phyloP scores from a whole-genome alignment of 1,140 invertebrate species.

The Saccostrea cuccullata region DNA sequence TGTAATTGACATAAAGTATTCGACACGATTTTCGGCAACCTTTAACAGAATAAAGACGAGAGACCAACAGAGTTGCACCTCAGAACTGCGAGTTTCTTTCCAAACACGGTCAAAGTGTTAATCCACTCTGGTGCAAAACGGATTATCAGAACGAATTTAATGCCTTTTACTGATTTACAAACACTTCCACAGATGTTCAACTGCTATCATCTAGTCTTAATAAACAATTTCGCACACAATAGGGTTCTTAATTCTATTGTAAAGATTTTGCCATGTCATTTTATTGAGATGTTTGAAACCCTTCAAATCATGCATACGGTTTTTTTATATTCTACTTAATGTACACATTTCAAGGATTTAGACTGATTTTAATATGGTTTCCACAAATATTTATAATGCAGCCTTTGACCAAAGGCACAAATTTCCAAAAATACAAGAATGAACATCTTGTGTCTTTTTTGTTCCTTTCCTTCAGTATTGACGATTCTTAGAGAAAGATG shows the following conservation, averaged over 20 bases:
- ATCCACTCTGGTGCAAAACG: not conserved
- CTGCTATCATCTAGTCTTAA: not conserved
- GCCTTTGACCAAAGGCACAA: not conserved
- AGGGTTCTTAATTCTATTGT: not conserved
- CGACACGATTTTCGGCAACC: not conserved
- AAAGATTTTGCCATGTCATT: not conserved
- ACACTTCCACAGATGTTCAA: not conserved
- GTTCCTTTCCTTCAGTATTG: too few species aligned
- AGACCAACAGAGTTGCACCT: not conserved
- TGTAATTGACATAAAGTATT: not conserved
- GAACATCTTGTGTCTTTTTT: too few species aligned
- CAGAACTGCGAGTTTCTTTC: not conserved
- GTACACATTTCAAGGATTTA: not conserved
- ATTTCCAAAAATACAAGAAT: too few species aligned
- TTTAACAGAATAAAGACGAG: not conserved
- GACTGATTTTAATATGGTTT: not conserved
- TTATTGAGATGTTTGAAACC: conserved; percentile 11
- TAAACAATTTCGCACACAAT: not conserved
- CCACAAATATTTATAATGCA: not conserved
- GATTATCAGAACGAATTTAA: not conserved
- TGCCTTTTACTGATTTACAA: not conserved
- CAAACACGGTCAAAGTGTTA: not conserved
- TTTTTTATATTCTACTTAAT: not conserved
- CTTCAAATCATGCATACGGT: not conserved
- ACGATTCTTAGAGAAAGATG: too few species aligned